A percentile compares a stretch with the other conserved stretches of the same genome.
Evolutionary conservation across 2,113 vertebrate genomes (phyloP).

Genomic region (Hyperoodon ampullatus): DNA sequence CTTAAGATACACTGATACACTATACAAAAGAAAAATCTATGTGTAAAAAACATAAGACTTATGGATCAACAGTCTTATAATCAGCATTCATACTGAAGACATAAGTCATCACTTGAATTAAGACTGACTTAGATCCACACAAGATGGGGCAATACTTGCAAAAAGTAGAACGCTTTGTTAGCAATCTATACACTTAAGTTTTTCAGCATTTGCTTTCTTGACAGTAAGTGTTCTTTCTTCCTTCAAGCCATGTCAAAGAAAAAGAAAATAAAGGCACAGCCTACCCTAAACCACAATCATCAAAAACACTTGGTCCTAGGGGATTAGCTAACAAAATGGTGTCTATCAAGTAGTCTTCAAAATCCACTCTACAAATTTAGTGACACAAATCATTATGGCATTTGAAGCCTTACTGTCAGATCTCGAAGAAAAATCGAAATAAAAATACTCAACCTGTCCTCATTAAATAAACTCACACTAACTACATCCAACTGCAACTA

Average conservation of each 20-base stretch:
- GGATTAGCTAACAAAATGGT: background rate
- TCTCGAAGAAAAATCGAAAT: background rate
- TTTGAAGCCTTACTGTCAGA: background rate
- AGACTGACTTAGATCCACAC: background rate
- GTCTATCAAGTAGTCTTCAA: background rate
- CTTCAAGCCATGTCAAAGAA: background rate
- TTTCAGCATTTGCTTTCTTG: constrained; percentile 9
- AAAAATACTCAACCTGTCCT: background rate
- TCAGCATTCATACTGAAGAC: background rate
- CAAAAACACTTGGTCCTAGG: background rate
- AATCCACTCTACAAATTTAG: background rate
- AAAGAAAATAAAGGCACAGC: background rate
- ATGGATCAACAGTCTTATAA: background rate
- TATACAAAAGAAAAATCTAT: background rate
- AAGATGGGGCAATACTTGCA: background rate
- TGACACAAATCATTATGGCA: background rate
- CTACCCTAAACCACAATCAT: background rate
- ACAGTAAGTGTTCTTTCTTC: constrained; percentile 28
- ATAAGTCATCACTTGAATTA: background rate
- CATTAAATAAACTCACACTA: background rate
- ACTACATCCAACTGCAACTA: background rate
- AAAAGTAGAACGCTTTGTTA: background rate
- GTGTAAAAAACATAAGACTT: background rate
- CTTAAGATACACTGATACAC: background rate
- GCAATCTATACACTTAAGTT: background rate